Evolutionary conservation across 2,797 vertebrate species (phyloP), one percentile per base, ranked within the genome.

Genomic region (Selene dorsalis): DNA sequence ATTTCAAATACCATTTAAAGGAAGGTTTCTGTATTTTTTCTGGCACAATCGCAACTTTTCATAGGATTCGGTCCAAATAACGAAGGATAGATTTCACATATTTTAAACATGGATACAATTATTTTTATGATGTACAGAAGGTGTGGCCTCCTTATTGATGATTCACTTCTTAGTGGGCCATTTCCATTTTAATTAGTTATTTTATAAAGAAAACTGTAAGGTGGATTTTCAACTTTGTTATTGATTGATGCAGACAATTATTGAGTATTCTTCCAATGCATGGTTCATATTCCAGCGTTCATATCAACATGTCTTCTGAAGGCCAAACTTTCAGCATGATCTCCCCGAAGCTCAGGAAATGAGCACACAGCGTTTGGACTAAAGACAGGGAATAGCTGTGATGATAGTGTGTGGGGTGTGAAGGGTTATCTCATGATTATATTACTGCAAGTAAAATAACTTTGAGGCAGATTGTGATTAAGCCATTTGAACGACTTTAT

Each of bases 371-470:
- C 18, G 28, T 26, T 38, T 18, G 64, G 28, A 41, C 4, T 53
- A 3, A 65, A 62, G 28, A 79, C 58, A 28, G 45, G 48, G 57
- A 28, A 48, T 35, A 62, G 20, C 22, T 32, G n/a, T 0, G 1
- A 16, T 32, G 64, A 17, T 14, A 53, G 7, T 73, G 76, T 74
- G 71, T 18, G 43, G 41, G 41, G 45, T 20, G 45, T 60, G 38
- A 66, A 16, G 3, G 32, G 30, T 50, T 53, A 60, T 41, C 18
- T 62, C 24, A 4, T 76, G 72, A 58, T 80, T 79, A 74, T 47
- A 73, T 80, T 62, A 61, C 79, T 47, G 67, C 17, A 79, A 85
- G 69, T 66, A 81, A 88, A 87, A 87, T 83, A 86, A 88, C 38
- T 69, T 55, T 41, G 7, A 45, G 65, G 12, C 38, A 55, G 30